Conservation (phyloP, 2,888 invertebrate genomes). For the Itoplectis maculator region DNA sequence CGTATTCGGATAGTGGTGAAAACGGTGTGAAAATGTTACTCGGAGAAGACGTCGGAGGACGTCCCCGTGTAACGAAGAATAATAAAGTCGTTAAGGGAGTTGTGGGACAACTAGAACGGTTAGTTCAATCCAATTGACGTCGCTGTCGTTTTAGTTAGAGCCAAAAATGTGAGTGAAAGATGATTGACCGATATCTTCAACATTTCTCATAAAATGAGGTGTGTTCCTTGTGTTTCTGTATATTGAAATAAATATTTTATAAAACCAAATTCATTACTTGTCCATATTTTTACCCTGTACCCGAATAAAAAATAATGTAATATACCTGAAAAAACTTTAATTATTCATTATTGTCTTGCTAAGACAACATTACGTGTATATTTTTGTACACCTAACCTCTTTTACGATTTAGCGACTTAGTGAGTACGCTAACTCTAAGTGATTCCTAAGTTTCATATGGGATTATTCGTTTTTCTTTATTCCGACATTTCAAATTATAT, state of each 20-base stretch:
- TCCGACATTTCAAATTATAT: background rate
- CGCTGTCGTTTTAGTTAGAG: background rate
- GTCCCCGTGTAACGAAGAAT: constrained; percentile 20
- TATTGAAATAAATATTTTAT: background rate
- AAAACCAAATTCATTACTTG: background rate
- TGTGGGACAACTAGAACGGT: background rate
- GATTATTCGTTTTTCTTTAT: background rate
- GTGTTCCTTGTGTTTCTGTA: background rate
- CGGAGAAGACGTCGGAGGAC: constrained; percentile 22
- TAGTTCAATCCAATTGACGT: background rate
- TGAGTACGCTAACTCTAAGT: background rate
- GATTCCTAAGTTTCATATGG: background rate
- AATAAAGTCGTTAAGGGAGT: background rate
- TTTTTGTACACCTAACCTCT: constrained; percentile 3
- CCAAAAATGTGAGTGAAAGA: background rate
- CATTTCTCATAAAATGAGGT: background rate
- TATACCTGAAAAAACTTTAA: background rate
- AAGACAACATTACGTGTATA: constrained; percentile 6
- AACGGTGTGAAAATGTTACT: constrained; percentile 11
- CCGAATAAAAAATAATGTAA: background rate
- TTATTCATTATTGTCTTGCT: background rate
- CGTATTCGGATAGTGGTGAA: background rate
- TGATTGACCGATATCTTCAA: background rate
- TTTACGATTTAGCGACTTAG: background rate
- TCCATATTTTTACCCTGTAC: background rate